Conservation (phyloP, 2,888 invertebrate genomes). For the Troides helena region DNA sequence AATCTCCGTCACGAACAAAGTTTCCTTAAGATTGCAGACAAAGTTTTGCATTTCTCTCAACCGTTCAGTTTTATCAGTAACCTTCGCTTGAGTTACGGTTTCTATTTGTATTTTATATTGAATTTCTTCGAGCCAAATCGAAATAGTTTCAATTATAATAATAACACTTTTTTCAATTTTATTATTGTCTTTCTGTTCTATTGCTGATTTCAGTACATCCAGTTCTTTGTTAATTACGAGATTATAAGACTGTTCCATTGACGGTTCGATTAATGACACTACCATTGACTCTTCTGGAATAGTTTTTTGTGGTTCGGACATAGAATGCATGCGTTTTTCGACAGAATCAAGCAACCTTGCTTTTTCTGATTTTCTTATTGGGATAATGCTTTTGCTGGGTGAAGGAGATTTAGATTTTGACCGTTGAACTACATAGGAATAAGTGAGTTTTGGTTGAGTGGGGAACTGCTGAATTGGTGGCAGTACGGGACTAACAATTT, state of each 20-base stretch:
- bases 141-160: constrained; percentile 88
- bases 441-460: constrained; percentile 56
- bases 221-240: constrained; percentile 82
- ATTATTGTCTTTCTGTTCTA: constrained; percentile 78
- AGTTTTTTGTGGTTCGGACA: constrained; percentile 49
- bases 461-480: constrained; percentile 40
- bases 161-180: constrained; percentile 85
- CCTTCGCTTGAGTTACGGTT: constrained; percentile 48
- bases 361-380: constrained; percentile 56
- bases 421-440: constrained; percentile 74
- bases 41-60: constrained; percentile 74
- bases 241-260: constrained; percentile 68
- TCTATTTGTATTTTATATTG: constrained; percentile 85
- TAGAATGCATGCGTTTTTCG: constrained; percentile 64
- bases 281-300: constrained; percentile 55
- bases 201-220: constrained; percentile 78
- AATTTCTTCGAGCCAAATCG: constrained; percentile 91
- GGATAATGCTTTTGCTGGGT: constrained; percentile 56
- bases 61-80: constrained; percentile 54
- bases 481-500: constrained; percentile 55
- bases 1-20: constrained; percentile 84
- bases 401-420: constrained; percentile 76
- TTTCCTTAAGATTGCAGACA: constrained; percentile 80
- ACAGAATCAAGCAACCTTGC: constrained; percentile 60
- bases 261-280: constrained; percentile 62